A percentile compares a stretch with the other conserved stretches of the same genome.
phyloP scores from a whole-genome alignment of 2,888 invertebrate species.

The Nematopogon swammerdamellus region DNA sequence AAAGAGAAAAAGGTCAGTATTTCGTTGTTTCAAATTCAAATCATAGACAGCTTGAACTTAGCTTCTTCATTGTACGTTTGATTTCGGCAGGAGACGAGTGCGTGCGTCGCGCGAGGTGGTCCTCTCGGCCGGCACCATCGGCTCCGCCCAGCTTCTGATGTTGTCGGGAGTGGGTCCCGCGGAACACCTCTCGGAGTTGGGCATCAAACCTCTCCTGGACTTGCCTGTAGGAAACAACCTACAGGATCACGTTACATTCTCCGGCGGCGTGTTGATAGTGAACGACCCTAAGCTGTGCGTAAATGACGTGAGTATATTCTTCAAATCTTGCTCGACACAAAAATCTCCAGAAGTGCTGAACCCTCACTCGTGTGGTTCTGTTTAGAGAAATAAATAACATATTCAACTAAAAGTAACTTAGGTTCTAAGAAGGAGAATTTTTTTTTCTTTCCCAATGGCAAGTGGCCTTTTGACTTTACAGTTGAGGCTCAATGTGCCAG shows the following conservation, averaged over 20 bases:
- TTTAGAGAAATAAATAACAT: no score
- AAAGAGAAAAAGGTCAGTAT: constrained; percentile 50
- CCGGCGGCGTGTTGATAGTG: constrained; percentile 68
- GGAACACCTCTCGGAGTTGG: constrained; percentile 54
- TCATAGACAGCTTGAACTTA: no score
- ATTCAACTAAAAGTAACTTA: no score
- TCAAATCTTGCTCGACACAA: no score
- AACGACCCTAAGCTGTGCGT: constrained; percentile 64
- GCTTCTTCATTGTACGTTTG: no score
- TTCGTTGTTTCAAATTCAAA: no score
- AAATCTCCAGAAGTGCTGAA: no score
- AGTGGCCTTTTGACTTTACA: no score
- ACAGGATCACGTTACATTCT: constrained; percentile 76
- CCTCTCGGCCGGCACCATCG: constrained; percentile 76
- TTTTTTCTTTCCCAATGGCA: no score
- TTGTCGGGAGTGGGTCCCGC: constrained; percentile 77
- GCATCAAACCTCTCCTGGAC: constrained; percentile 62
- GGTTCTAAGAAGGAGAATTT: no score
- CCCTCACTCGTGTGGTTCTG: no score
- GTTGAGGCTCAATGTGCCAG: no score
- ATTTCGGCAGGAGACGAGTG: constrained; percentile 24
- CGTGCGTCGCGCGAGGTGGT: constrained; percentile 72
- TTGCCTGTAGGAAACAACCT: constrained; percentile 77
- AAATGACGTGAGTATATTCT: constrained; percentile 47
- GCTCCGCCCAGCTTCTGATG: constrained; percentile 83